Conservation (phyloP, 1,140 invertebrate genomes). For the Drosophila arizonae region DNA sequence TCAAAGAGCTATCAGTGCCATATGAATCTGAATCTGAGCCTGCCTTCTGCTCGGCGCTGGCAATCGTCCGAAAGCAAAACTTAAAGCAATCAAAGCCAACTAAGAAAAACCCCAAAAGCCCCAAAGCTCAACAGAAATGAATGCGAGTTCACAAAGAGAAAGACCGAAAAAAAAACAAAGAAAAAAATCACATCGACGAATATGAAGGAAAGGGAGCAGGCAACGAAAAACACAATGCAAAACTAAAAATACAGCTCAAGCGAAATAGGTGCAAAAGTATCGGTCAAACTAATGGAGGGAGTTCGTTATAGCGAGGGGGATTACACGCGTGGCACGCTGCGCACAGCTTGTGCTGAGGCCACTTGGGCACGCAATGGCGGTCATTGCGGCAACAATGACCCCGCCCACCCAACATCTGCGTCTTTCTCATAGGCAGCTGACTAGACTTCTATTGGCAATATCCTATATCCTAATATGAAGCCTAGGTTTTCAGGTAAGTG, state of each 20-base stretch:
- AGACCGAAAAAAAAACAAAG: constrained; percentile 36
- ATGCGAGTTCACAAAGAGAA: constrained; percentile 30
- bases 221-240: constrained; percentile 39
- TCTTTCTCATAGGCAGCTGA: neutral
- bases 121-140: constrained; percentile 29
- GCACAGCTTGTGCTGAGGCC: constrained; percentile 58
- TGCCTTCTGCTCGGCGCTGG: constrained; percentile 23
- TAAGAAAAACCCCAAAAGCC: constrained; percentile 56
- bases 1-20: constrained; percentile 68
- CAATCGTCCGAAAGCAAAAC: constrained; percentile 69
- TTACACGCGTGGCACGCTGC: constrained; percentile 62
- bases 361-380: constrained; percentile 69
- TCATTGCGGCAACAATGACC: constrained; percentile 58
- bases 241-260: constrained; percentile 32
- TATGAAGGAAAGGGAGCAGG: neutral
- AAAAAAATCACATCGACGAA: constrained; percentile 19
- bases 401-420: neutral
- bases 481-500: neutral
- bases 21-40: constrained; percentile 26
- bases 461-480: no score
- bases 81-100: constrained; percentile 73
- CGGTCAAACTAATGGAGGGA: constrained; percentile 9
- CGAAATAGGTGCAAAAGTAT: constrained; percentile 40
- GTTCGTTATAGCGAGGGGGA: constrained; percentile 18
- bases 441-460: neutral